Evolutionary conservation across 2,797 vertebrate genomes (phyloP), one percentile per base, ranked within the genome.

Genomic region (Xerus rutilus): DNA sequence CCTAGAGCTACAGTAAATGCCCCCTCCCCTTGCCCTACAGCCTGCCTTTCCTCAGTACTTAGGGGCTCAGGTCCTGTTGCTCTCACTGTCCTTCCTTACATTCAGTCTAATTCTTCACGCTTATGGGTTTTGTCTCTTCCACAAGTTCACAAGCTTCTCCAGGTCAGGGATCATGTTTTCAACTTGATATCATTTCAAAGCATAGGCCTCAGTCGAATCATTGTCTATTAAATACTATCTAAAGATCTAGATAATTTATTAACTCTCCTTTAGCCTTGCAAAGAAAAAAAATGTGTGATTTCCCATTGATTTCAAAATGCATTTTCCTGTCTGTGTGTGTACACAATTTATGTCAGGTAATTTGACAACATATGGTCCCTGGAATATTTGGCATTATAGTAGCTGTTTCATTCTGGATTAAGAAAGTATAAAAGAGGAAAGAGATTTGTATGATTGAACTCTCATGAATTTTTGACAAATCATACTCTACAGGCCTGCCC

Each of bases 281-380:
- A 77, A 91, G 69, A 76, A 95, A 95, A 76, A 96, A 95, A 90
- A 84, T 3, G 18, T 25, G 47, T 35, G 23, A 39, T 30, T 81
- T 93, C 45, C 70, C n/a, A 52, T 11, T 64, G 30, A 78, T 49
- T 81, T 95, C 54, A 49, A 91, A 93, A 43, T 43, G 32, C 3
- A 17, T 77, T 77, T 86, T 86, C 30, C 45, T 67, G 81, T 62
- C 47, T 1, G 13, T 1, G 17, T 52, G 21, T 47, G 10, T n/a
- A 67, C 47, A 69, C 57, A 43, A 78, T 43, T 86, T 39, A 47
- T 90, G 81, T 93, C 78, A 82, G 93, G 54, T 94, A 74, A 90
- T 65, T 21, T 87, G 86, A 72, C 52, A 69, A 91, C 47, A 49
- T 54, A 85, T 0, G 0, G 65, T 89, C 90, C 78, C 82, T 86